Conservation (phyloP, 2,888 invertebrate species). For the Orchestes rusci region DNA sequence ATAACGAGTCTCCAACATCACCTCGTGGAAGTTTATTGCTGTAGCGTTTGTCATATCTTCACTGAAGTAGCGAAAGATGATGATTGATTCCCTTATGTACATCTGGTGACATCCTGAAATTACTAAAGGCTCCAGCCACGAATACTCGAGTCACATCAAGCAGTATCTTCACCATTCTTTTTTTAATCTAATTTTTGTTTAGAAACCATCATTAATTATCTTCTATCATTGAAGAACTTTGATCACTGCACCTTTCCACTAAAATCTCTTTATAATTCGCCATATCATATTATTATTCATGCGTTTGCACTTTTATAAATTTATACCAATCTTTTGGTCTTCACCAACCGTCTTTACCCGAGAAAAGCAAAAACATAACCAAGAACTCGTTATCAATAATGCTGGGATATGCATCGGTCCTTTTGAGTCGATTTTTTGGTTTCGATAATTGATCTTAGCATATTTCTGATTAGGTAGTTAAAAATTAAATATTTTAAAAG, state of each 20-base stretch:
- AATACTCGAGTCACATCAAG: constrained; percentile 3
- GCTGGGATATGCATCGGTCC: neutral
- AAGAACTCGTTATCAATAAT: neutral
- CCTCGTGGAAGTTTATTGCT: too few relatives aligned
- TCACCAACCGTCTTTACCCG: neutral
- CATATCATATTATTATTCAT: neutral
- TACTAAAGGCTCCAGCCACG: too few relatives aligned
- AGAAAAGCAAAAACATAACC: neutral
- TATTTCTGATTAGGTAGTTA: neutral
- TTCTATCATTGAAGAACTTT: constrained; percentile 3
- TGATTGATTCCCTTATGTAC: too few relatives aligned
- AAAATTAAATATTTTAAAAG: too few relatives aligned
- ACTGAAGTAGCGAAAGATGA: too few relatives aligned
- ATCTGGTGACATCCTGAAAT: too few relatives aligned
- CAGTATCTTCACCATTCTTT: neutral
- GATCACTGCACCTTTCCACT: constrained; percentile 4
- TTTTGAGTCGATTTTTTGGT: neutral
- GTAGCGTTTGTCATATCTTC: too few relatives aligned
- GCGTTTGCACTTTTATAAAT: neutral
- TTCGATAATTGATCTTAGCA: neutral
- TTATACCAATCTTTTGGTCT: neutral
- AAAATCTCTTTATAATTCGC: constrained; percentile 2
- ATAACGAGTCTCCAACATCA: too few relatives aligned
- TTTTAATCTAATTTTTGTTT: constrained; percentile 1
- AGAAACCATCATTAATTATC: constrained; percentile 1